Conservation (phyloP, 2,113 vertebrate genomes). For the Dasypus novemcinctus region DNA sequence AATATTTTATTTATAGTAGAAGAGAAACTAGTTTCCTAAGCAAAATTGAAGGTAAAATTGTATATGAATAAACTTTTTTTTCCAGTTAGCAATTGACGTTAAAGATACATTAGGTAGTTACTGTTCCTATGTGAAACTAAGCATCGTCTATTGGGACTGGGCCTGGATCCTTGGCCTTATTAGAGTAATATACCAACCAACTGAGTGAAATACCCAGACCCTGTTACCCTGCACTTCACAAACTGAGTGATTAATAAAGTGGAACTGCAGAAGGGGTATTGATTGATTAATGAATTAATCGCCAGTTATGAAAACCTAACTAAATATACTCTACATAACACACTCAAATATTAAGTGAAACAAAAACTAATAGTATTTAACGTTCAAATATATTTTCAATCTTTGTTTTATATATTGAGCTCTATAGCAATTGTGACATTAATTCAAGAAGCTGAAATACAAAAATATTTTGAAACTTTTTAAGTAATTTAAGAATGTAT, state of each 20-base stretch:
- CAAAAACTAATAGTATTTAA: neutral
- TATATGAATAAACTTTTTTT: neutral
- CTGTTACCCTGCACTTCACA: neutral
- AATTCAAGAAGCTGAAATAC: neutral
- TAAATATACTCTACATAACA: neutral
- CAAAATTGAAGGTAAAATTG: neutral
- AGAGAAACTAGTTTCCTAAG: neutral
- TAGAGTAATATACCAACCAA: neutral
- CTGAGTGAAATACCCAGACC: neutral
- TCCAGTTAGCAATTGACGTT: neutral
- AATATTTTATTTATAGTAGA: neutral
- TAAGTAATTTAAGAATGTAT: neutral
- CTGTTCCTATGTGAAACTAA: constrained; percentile 29
- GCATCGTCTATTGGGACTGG: neutral
- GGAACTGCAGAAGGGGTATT: neutral
- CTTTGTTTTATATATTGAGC: neutral
- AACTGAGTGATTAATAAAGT: neutral
- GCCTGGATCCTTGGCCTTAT: neutral
- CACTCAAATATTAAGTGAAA: neutral
- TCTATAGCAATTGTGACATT: neutral
- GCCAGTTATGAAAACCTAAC: neutral
- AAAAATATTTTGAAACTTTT: neutral
- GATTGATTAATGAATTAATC: neutral
- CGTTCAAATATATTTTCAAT: neutral
- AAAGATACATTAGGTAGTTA: constrained; percentile 13